These are phyloP conservation scores for Hippoglossus stenolepis DNA, from an alignment of 2,113 vertebrate species.

Conservation along the genomic window DNA sequence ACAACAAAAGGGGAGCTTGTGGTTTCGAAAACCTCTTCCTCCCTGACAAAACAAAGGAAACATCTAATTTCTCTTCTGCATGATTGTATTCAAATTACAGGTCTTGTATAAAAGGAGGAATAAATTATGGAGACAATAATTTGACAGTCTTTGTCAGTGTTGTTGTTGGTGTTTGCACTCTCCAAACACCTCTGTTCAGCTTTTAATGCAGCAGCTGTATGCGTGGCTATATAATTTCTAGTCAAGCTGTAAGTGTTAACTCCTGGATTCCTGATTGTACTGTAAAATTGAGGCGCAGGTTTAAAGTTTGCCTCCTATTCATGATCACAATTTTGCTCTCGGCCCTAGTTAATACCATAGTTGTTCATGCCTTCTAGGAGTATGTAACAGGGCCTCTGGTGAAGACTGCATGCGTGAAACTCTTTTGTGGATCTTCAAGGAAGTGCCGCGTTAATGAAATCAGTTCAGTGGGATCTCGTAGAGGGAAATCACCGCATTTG, in stretches of 20 bases:
- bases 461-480: slow-evolving; percentile 17
- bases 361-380: neutral
- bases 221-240: neutral
- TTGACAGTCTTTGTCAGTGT: neutral
- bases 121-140: slow-evolving; percentile 8
- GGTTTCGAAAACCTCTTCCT: neutral
- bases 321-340: neutral
- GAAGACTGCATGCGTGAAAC: neutral
- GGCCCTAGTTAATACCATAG: neutral
- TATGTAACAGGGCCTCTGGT: neutral
- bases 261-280: neutral
- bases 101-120: slow-evolving; percentile 13
- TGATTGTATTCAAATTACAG: slow-evolving; percentile 5
- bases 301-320: neutral
- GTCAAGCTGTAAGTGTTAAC: neutral
- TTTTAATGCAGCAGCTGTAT: slow-evolving; percentile 15
- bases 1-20: slow-evolving; percentile 4
- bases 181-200: neutral
- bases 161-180: slow-evolving; percentile 2
- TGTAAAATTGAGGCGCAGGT: neutral
- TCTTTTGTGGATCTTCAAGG: slow-evolving; percentile 27
- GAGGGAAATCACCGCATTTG: slow-evolving; percentile 49
- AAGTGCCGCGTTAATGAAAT: slow-evolving; percentile 48
- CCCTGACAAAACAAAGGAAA: neutral
- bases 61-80: neutral